Percentiles rank a stretch among this genome's conserved stretches.
Evolutionary conservation across 92 coral and sea anemone species (phyloP).

Genomic region (Siderastrea siderea): DNA sequence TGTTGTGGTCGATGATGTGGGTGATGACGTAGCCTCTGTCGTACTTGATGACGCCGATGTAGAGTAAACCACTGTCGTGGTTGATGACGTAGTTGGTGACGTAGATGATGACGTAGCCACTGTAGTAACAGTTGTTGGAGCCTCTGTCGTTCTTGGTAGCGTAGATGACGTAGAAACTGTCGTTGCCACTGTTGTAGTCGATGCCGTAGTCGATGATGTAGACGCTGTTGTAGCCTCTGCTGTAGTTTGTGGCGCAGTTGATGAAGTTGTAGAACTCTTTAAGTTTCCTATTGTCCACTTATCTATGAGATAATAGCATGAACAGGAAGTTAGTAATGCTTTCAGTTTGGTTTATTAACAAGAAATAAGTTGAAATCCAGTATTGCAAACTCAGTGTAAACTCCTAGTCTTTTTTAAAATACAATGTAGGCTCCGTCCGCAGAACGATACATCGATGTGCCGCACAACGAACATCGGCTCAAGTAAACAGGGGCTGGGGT

Average conservation of each 20-base stretch:
- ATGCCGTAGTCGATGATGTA: neutral
- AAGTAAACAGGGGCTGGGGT: neutral
- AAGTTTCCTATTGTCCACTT: constrained; percentile 1
- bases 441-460: too few species aligned
- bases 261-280: neutral
- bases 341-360: neutral
- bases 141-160: neutral
- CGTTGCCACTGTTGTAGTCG: neutral
- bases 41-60: neutral
- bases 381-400: neutral
- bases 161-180: neutral
- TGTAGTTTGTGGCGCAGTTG: neutral
- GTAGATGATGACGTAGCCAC: constrained; percentile 7
- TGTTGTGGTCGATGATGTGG: neutral
- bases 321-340: neutral
- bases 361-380: neutral
- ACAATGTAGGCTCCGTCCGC: too few species aligned
- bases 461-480: neutral
- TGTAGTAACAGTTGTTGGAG: neutral
- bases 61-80: neutral
- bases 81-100: neutral
- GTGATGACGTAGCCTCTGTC: neutral
- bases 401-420: too few species aligned
- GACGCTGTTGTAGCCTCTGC: neutral
- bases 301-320: neutral